Evolutionary conservation across 2,888 invertebrate species (phyloP).

Genomic region (Zhuqinia jingwanae): DNA sequence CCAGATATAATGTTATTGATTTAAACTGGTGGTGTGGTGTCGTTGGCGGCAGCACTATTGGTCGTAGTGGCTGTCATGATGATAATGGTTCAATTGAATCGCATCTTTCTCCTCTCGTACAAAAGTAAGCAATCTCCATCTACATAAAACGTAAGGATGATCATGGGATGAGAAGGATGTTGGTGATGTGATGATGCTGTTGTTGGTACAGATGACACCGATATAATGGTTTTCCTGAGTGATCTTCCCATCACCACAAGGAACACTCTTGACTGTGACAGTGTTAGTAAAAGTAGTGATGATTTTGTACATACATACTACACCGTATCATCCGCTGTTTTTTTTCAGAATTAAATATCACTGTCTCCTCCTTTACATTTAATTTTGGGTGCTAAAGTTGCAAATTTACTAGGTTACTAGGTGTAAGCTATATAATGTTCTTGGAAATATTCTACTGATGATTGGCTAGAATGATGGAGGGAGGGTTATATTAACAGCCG

Average conservation of each 20-base stretch:
- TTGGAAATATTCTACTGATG: no score
- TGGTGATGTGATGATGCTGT: background rate
- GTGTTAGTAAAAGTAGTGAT: no score
- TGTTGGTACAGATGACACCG: conserved; percentile 37
- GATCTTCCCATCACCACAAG: conserved; percentile 24
- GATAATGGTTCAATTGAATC: conserved; percentile 32
- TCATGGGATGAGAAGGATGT: background rate
- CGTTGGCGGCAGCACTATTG: background rate
- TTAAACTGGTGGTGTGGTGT: background rate
- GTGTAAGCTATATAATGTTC: no score
- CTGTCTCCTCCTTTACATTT: no score
- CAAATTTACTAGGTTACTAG: no score
- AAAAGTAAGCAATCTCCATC: background rate
- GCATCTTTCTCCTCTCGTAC: background rate
- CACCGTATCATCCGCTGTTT: no score
- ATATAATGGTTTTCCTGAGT: conserved; percentile 37
- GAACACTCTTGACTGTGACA: no score
- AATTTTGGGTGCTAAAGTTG: background rate
- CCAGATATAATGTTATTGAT: conserved; percentile 23
- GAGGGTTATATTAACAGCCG: background rate
- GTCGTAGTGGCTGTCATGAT: conserved; percentile 1
- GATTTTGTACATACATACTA: no score
- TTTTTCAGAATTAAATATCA: no score
- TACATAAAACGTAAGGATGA: background rate
- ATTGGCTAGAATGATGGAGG: background rate